Evolutionary conservation across 2,113 vertebrate genomes (phyloP).

Genomic region (Mus spicilegus): DNA sequence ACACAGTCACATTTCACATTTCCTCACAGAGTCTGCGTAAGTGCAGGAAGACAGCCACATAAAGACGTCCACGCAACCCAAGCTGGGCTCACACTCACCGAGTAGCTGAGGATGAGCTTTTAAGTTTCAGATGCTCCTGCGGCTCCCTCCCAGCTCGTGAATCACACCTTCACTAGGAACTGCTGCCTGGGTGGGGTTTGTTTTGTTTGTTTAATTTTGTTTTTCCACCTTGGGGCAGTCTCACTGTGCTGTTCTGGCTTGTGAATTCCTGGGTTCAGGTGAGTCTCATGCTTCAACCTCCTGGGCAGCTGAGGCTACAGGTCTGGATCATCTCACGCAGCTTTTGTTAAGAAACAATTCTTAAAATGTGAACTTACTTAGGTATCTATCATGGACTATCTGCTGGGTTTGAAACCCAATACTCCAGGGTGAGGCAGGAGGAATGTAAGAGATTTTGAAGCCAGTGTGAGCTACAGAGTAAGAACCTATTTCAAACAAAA

Average conservation of each 20-base stretch:
- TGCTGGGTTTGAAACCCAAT: neutral
- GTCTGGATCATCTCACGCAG: neutral
- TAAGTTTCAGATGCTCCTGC: neutral
- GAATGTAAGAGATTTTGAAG: neutral
- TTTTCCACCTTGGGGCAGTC: neutral
- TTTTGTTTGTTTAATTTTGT: neutral
- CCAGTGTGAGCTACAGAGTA: neutral
- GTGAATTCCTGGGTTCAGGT: neutral
- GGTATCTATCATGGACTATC: neutral
- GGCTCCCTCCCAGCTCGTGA: neutral
- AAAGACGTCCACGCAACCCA: neutral
- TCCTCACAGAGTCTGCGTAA: neutral
- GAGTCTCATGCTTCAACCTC: neutral
- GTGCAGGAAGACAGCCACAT: neutral
- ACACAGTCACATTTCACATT: no score
- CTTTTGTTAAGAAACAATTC: neutral
- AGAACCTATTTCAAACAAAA: neutral
- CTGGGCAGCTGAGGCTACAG: neutral
- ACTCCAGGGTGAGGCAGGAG: neutral
- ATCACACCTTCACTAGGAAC: no score
- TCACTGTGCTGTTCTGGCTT: neutral
- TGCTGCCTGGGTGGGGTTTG: no score
- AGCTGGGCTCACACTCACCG: neutral
- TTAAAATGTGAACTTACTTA: slow-evolving; percentile 17
- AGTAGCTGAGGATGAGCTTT: neutral